Evolutionary conservation across 2,888 invertebrate species (phyloP).

Genomic region (Microplitis manilae): DNA sequence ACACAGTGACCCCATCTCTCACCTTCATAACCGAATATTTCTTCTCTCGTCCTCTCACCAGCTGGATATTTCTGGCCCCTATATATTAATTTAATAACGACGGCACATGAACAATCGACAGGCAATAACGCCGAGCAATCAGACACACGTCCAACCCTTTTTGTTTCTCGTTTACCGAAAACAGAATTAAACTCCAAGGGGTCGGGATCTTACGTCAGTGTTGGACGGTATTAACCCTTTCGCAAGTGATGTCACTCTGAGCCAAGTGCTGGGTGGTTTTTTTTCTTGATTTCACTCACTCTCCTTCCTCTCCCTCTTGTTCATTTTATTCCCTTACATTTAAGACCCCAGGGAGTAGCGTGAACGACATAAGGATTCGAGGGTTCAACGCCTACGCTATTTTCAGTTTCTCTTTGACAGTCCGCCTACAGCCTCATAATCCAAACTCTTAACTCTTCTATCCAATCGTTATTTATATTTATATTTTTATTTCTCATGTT

Average conservation of each 20-base stretch:
- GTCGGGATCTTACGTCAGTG: constrained; percentile 25
- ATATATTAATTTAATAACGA: constrained; percentile 71
- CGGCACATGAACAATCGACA: constrained; percentile 68
- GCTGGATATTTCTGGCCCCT: constrained; percentile 47
- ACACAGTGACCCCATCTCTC: constrained; percentile 52
- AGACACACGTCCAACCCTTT: constrained; percentile 61
- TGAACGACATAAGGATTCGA: constrained; percentile 64
- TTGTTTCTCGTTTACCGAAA: constrained; percentile 39
- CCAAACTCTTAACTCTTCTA: background rate
- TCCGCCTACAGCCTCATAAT: background rate
- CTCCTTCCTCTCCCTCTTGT: constrained; percentile 54
- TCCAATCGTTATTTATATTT: no score
- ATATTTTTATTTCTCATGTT: no score
- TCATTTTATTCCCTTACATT: constrained; percentile 12
- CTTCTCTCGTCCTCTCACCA: constrained; percentile 18
- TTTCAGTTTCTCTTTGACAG: background rate
- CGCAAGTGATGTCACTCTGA: constrained; percentile 66
- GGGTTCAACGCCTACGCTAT: constrained; percentile 44
- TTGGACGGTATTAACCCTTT: constrained; percentile 53
- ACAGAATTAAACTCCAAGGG: constrained; percentile 21
- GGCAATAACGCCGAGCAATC: constrained; percentile 69
- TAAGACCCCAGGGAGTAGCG: constrained; percentile 59
- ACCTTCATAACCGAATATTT: constrained; percentile 19
- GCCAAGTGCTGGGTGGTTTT: constrained; percentile 64
- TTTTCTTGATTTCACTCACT: constrained; percentile 71